Base-by-base conservation (phyloP, 2,113 vertebrate species). In the Pavo muticus region DNA sequence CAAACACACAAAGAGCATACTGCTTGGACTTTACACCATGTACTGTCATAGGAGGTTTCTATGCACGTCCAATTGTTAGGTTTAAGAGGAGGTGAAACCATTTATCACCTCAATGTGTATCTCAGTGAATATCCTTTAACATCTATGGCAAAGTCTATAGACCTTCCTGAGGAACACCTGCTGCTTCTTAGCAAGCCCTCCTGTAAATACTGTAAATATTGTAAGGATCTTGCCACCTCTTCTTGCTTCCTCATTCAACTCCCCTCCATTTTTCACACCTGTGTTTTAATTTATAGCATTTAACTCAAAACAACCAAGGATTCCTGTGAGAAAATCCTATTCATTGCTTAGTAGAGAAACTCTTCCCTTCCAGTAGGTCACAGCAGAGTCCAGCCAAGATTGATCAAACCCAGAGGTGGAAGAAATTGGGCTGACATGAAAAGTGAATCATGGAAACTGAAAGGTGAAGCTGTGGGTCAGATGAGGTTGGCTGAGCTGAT, bases 381-480 rank as follows among this genome's bases (percentile, higher is more conserved):
- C 56, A 4, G 47, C 44, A 87, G n/a, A 76, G 68, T 57, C 74
- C 64, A 67, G 89, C 64, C 2, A 0, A 54, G 45, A 32, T 20
- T 74, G 68, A 92, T 39, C 50, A 84, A 89, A 18, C 73, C 78
- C 94, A 94, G 84, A 90, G 23, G 48, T 42, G 80, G n/a, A 65
- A 87, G 21, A 0, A 61, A 27, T 39, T 47, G 37, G 61, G 40
- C 64, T 78, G 78, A 93, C 69, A 75, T 84, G 45, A 90, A 83
- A 39, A 42, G 85, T 80, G 47, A 90, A 85, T 37, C 9, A 24
- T 14, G 11, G 20, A 42, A 87, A 87, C 3, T 70, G 32, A 42
- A 68, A 63, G 87, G 39, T 25, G 40, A 87, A 90, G 82, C 79
- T 76, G 35, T 29, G 67, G 71, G 65, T 91, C 60, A 87, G 61